A percentile compares a stretch with the other conserved stretches of the same genome.
Evolutionary conservation across 2,797 vertebrate species (phyloP).

Genomic region (Oophaga sylvatica): DNA sequence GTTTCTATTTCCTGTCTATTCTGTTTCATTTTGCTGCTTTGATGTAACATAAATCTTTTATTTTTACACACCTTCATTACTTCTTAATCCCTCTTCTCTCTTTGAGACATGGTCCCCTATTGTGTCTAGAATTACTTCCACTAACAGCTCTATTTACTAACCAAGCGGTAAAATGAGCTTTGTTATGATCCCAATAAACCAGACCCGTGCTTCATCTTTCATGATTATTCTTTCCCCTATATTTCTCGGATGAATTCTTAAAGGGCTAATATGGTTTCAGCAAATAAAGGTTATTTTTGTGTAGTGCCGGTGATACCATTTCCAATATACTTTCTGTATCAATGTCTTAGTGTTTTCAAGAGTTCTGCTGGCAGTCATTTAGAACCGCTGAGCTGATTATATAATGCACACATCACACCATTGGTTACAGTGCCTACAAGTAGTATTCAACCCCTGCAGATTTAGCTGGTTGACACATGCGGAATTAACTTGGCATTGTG

Average conservation of each 20-base stretch:
- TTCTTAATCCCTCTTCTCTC: slow-evolving; percentile 19
- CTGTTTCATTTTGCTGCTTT: not conserved
- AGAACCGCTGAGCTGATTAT: not conserved
- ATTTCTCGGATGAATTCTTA: not conserved
- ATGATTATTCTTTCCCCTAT: not conserved
- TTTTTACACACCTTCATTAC: slow-evolving; percentile 25
- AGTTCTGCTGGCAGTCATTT: not conserved
- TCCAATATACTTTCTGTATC: not conserved
- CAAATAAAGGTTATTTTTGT: not conserved
- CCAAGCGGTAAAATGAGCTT: slow-evolving; percentile 27
- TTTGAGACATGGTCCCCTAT: slow-evolving; percentile 22
- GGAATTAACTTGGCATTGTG: too few species aligned
- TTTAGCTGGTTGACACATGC: too few species aligned
- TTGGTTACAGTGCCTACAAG: too few species aligned
- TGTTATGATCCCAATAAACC: slow-evolving; percentile 22
- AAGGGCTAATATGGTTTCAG: not conserved
- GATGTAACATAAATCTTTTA: slow-evolving; percentile 18
- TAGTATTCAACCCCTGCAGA: too few species aligned
- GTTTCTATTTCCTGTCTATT: not conserved
- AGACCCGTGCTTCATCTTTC: slow-evolving; percentile 1
- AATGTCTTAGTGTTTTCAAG: not conserved
- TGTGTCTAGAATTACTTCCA: slow-evolving; percentile 24
- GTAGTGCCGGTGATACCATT: not conserved
- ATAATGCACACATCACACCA: not conserved
- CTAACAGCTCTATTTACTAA: slow-evolving; percentile 36